These are phyloP conservation scores for Baryphthengus martii DNA, from an alignment of 2,113 vertebrate genomes.

Conservation along the genomic window DNA sequence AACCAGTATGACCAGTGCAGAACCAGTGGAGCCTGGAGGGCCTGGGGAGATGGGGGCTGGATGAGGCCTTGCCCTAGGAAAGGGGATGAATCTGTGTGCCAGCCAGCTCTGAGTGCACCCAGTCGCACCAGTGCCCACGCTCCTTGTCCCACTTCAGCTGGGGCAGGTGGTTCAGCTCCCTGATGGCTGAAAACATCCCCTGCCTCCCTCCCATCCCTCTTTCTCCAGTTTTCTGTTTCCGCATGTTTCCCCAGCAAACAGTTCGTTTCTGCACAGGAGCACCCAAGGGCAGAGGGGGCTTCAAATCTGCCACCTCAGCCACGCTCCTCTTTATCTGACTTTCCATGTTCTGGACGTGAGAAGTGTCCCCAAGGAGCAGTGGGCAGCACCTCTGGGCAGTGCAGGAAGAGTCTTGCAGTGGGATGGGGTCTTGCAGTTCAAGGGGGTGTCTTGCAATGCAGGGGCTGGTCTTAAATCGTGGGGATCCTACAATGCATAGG, in stretches of 20 bases:
- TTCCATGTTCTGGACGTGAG: fast-evolving
- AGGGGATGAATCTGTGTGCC: not conserved
- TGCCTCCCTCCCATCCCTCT: not conserved
- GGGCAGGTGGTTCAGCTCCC: not conserved
- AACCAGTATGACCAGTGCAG: not conserved
- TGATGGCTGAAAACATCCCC: not conserved
- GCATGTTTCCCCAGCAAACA: not conserved
- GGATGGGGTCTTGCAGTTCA: not conserved
- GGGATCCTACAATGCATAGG: not conserved
- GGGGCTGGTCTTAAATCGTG: not conserved
- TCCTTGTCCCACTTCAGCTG: not conserved
- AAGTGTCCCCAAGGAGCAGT: not conserved
- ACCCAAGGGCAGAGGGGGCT: not conserved
- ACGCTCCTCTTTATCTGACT: not conserved
- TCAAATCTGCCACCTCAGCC: not conserved
- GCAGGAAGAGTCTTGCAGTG: not conserved
- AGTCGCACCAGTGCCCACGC: fast-evolving
- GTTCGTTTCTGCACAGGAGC: fast-evolving
- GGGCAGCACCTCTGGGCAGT: not conserved
- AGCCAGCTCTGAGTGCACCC: not conserved
- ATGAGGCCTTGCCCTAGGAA: not conserved
- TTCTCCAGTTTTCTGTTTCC: not conserved
- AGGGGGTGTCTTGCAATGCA: not conserved
- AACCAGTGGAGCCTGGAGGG: conserved; percentile 18
- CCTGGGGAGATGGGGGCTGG: not conserved